Evolutionary conservation across 1,140 invertebrate species (phyloP).

Genomic region (Hyles vespertilio): DNA sequence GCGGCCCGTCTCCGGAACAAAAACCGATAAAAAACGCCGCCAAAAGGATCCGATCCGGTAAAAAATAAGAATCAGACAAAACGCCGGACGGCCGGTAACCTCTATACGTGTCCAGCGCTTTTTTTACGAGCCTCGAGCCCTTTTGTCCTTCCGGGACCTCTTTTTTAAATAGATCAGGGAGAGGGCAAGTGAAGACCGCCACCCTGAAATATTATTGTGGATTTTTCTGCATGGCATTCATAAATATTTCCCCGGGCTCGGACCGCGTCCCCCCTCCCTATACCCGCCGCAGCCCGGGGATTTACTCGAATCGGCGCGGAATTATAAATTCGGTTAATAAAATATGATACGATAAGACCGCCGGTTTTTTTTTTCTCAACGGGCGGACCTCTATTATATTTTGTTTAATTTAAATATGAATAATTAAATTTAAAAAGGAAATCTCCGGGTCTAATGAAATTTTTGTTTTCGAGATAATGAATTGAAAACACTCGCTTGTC

Average conservation of each 20-base stretch:
- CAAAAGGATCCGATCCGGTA: constrained; percentile 69
- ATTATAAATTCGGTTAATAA: constrained; percentile 75
- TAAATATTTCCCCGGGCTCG: constrained; percentile 64
- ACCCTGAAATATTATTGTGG: constrained; percentile 75
- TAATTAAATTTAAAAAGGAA: constrained; percentile 75
- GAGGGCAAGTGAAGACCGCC: constrained; percentile 67
- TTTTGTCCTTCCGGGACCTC: constrained; percentile 71
- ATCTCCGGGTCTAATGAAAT: constrained; percentile 72
- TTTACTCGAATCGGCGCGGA: constrained; percentile 61
- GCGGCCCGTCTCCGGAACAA: constrained; percentile 64
- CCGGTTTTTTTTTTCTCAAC: constrained; percentile 63
- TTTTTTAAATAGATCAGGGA: constrained; percentile 74
- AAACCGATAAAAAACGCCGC: constrained; percentile 69
- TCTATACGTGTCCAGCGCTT: constrained; percentile 65
- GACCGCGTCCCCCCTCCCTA: constrained; percentile 17
- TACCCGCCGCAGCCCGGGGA: constrained; percentile 31
- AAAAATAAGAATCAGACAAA: constrained; percentile 74
- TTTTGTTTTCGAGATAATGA: constrained; percentile 75
- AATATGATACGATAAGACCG: constrained; percentile 74
- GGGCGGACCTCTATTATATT: constrained; percentile 71
- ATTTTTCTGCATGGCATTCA: constrained; percentile 72
- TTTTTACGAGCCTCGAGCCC: constrained; percentile 67
- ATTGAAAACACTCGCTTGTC: constrained; percentile 71
- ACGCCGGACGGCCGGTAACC: constrained; percentile 48
- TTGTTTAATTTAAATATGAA: constrained; percentile 76